Evolutionary conservation across 1,140 invertebrate species (phyloP), one percentile per base, ranked within the genome.

Genomic region (Solen grandis): DNA sequence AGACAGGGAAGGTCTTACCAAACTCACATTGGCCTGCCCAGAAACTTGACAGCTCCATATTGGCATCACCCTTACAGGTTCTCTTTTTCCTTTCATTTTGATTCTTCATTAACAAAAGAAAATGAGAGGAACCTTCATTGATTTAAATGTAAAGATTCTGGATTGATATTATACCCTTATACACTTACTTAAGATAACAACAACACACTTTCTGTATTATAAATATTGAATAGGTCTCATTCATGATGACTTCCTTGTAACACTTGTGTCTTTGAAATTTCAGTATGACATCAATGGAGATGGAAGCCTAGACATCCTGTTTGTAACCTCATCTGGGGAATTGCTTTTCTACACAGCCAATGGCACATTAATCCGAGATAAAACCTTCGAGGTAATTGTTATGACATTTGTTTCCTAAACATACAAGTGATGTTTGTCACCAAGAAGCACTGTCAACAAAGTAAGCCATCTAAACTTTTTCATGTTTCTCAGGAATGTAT

Each of bases 231-330:
- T n/a, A n/a, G n/a, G n/a, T n/a, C n/a, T n/a, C n/a, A n/a, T n/a
- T n/a, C n/a, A n/a, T n/a, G n/a, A n/a, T n/a, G n/a, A n/a, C n/a
- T n/a, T n/a, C n/a, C n/a, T n/a, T n/a, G n/a, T n/a, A n/a, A n/a
- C n/a, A n/a, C n/a, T n/a, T n/a, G n/a, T n/a, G n/a, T 62, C 29
- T 16, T 52, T 78, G 1, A 36, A 38, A 62, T 83, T 87, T 66
- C 81, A 91, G 89, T 90, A 84, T 87, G 90, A 91, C 77, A 81
- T 88, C 59, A 81, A 90, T 86, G 85, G 85, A 29, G 86, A 91
- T 90, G 90, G 90, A 1, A 80, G 88, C 57, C 76, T 90, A 41
- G 90, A 91, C 66, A 65, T 91, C 2, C 54, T 91, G 31, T 84
- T 91, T 73, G 76, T 85, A 22, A 87, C 85, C 5, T 85, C 88